Evolutionary conservation across 1,140 invertebrate species (phyloP), one percentile per base, ranked within the genome.

Genomic region (Diuraphis noxia): DNA sequence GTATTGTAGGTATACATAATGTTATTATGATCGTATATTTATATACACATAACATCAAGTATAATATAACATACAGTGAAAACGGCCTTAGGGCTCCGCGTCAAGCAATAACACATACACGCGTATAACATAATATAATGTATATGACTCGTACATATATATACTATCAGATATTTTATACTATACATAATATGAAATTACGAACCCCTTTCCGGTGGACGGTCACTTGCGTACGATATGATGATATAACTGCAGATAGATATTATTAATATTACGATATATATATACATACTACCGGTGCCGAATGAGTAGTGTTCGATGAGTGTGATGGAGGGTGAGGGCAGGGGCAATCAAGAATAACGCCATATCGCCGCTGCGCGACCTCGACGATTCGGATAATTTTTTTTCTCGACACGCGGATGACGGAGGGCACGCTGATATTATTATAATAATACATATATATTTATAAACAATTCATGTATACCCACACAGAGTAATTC

Each of bases 341-440:
- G 79, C 3, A 25, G n/a, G n/a, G 13, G 17, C 10, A 77, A 63
- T 40, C 79, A 1, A 40, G 79, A 41, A 43, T 84, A 72, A 72
- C 56, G 56, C 56, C 56, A 72, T 34, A n/a, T 63, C 56, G 56
- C 56, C 56, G 56, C 56, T 63, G 56, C 25, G 81, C 81, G 81
- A 84, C 81, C 81, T 41, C 81, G 81, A 40, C 40, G 81, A 84
- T 84, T 41, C 25, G 38, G 81, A 84, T 84, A n/a, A 84, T 41
- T 84, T 41, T 30, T 77, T 84, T 8, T 30, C 81, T 43, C 40
- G 40, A 84, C 25, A 43, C 81, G 81, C 23, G 40, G 81, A 13
- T 41, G 40, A n/a, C 40, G 81, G 56, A 72, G n/a, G 23, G 30
- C 25, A 43, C 56, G 30, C 13, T 17, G 30, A 72, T 72, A n/a